phyloP scores from a whole-genome alignment of 2,797 vertebrate genomes.

The Manis pentadactyla region DNA sequence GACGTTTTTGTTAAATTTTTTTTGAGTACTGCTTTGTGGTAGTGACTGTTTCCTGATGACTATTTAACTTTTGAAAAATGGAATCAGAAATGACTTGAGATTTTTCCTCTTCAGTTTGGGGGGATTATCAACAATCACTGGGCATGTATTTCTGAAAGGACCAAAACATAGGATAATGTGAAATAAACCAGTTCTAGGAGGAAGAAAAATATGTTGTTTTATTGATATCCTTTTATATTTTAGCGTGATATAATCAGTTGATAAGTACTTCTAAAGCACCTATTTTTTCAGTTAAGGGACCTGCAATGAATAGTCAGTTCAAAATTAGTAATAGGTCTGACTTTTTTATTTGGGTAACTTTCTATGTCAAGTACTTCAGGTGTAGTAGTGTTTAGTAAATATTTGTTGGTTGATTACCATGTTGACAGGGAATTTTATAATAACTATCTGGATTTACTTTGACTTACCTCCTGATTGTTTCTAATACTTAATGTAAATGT shows the following conservation, averaged over 20 bases:
- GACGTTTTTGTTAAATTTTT: slow-evolving; percentile 1
- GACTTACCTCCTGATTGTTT: not conserved
- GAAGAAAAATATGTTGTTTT: not conserved
- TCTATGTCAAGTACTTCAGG: slow-evolving; percentile 5
- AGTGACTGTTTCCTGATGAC: slow-evolving; percentile 11
- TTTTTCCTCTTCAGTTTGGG: not conserved
- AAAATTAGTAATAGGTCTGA: slow-evolving; percentile 16
- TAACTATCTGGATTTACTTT: not conserved
- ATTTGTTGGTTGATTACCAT: slow-evolving; percentile 21
- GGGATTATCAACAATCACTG: not conserved
- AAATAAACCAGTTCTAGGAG: not conserved
- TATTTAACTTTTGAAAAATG: not conserved
- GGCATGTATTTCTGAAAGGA: not conserved
- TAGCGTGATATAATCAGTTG: not conserved
- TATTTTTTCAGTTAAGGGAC: not conserved
- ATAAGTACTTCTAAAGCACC: not conserved
- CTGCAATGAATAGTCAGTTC: not conserved
- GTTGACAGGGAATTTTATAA: not conserved
- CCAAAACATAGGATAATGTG: not conserved
- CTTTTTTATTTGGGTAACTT: not conserved
- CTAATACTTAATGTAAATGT: slow-evolving; percentile 58
- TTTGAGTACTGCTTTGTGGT: not conserved
- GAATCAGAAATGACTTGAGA: not conserved
- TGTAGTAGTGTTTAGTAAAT: slow-evolving; percentile 11
- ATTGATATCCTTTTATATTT: not conserved